Conservation (phyloP, 2,797 vertebrate genomes). For the Pantherophis vulpinus region DNA sequence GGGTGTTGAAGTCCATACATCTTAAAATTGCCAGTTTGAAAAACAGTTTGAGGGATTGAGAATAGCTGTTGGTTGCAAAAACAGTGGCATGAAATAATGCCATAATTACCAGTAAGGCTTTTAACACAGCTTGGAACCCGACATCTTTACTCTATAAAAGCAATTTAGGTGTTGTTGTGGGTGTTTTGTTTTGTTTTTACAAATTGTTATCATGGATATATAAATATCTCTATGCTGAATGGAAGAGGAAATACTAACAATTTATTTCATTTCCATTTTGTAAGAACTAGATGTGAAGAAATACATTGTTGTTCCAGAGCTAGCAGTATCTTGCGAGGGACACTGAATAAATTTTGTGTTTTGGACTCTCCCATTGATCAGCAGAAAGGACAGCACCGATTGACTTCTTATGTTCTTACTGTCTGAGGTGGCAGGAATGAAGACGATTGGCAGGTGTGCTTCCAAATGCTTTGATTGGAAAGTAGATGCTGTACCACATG, state of each 20-base stretch:
- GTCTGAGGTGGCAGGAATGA: background rate
- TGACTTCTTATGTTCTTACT: background rate
- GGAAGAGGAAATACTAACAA: background rate
- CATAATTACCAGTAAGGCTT: background rate
- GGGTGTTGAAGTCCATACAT: background rate
- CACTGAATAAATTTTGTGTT: background rate
- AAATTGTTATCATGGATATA: background rate
- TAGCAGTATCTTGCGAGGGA: background rate
- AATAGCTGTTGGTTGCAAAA: background rate
- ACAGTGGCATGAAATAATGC: background rate
- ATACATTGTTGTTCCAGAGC: background rate
- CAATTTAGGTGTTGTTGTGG: background rate
- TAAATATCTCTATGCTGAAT: background rate
- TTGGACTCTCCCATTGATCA: background rate
- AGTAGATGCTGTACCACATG: background rate
- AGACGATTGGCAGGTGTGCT: background rate
- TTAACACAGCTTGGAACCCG: background rate
- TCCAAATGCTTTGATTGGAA: background rate
- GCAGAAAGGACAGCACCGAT: background rate
- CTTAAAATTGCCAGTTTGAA: background rate
- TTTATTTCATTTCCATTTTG: background rate
- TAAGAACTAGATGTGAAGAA: background rate
- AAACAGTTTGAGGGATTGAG: background rate
- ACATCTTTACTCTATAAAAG: background rate
- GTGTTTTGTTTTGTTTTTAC: background rate